These are phyloP conservation scores for Sminthurinus aureus DNA, from an alignment of 2,888 invertebrate genomes.

Conservation along the genomic window DNA sequence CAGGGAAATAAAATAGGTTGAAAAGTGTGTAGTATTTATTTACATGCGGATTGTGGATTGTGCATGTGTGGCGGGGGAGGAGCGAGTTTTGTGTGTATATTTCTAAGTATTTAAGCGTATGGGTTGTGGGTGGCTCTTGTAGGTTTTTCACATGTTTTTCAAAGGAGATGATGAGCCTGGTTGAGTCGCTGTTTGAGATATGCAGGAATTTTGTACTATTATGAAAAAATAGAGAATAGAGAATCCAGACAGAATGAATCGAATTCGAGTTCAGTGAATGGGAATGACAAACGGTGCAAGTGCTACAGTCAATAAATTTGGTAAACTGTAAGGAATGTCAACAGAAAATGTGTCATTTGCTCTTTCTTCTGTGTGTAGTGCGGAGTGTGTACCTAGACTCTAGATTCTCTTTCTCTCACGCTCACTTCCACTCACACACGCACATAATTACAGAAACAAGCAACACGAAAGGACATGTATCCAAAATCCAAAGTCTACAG, in stretches of 20 bases:
- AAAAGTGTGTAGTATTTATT: no score
- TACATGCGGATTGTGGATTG: no score
- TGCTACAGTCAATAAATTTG: conserved; percentile 53
- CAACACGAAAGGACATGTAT: no score
- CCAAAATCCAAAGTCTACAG: no score
- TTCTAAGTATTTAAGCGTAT: no score
- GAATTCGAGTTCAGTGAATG: conserved; percentile 39
- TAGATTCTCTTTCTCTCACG: not conserved
- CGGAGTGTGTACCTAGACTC: not conserved
- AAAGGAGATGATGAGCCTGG: not conserved
- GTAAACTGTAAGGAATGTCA: conserved; percentile 50
- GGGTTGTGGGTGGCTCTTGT: not conserved
- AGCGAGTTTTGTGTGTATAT: no score
- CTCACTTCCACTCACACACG: not conserved
- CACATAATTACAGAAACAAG: not conserved
- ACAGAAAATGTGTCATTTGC: conserved; percentile 43
- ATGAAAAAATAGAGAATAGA: no score
- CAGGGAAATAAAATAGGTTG: no score
- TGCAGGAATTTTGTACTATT: conserved; percentile 32
- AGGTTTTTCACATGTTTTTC: not conserved
- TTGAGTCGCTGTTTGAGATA: not conserved
- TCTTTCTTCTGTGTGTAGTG: not conserved
- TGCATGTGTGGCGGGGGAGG: no score
- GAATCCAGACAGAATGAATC: conserved; percentile 3
- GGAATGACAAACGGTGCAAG: conserved; percentile 54